Evolutionary conservation across 2,113 vertebrate species (phyloP), one percentile per base, ranked within the genome.

Genomic region (Plestiodon gilberti): DNA sequence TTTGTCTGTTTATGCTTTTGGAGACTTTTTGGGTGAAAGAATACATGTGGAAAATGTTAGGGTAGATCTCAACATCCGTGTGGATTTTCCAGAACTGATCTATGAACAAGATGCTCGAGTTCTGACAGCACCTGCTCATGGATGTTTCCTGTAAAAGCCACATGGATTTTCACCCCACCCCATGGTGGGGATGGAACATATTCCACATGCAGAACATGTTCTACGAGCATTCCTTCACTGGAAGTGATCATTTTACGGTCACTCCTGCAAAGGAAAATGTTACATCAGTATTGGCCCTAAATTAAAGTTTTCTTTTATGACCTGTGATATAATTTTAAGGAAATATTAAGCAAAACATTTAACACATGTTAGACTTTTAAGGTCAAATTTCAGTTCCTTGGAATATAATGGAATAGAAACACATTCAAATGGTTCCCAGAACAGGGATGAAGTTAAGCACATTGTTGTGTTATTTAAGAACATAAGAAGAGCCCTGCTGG

Each of bases 261-360:
- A 57, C n/a, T 40, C 8, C n/a, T 18, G 35, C 57, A 59, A 59
- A 40, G 55, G 33, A 57, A 73, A 83, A 73, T 30, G 67, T 71
- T 59, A 71, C 69, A 40, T 73, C 80, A 83, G 67, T 73, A 73
- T 18, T 82, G 81, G 81, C 67, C 67, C 81, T 40, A 52, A 59
- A 82, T 82, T 82, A 82, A 57, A 73, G n/a, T 59, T 71, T 83
- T 28, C 64, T 13, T 83, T 73, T 83, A 83, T 83, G 67, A 40
- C 80, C 81, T 83, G 81, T 40, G 67, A 83, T 71, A 82, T 71
- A 57, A 71, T 71, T 73, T 73, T 73, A 33, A 38, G 81, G 52
- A 73, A 83, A 71, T 83, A 73, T 83, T 71, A 83, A 83, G 33
- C 30, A 59, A 73, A 73, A 69, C 30, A 82, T 82, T 82, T 82